Evolutionary conservation across 2,113 vertebrate species (phyloP), one percentile per base, ranked within the genome.

Genomic region (Xyliphius kryptos): DNA sequence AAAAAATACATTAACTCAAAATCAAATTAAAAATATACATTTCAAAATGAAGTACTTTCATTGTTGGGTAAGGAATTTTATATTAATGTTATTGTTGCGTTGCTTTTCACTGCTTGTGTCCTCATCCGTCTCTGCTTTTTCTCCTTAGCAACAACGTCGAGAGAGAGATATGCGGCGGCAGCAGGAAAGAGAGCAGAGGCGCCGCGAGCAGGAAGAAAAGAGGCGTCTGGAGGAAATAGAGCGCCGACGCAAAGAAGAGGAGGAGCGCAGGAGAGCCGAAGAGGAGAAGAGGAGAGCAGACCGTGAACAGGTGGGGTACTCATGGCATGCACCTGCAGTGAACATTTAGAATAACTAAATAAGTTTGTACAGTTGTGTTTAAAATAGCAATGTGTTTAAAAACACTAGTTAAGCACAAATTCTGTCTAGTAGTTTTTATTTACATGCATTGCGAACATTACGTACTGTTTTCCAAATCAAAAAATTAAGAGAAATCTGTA

Each of bases 131-230:
- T 38, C 56, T 37, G 49, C 20, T 70, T 64, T 37, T 10, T 7
- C 0, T 8, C 11, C 5, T 3, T 71, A 98, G 96, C 95, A 98
- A 92, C 96, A 99, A 82, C 91, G 95, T 44, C 87, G 96, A 13
- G 96, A 98, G 78, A 91, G 95, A 0, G 95, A 99, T 84, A 89
- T 94, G 82, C 86, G 96, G 73, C 85, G 96, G 80, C 96, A 98
- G 76, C 96, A 98, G 69, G 96, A 99, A 71, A 88, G 95, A 5
- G 96, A 99, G 73, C 95, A 98, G 78, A 86, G 95, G 19, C 80
- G 95, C n/a, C 84, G 94, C 2, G 95, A 99, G 66, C 94, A 97
- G 58, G 94, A 98, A 70, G 93, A 97, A 78, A 97, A 95, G 75
- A 81, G 93, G 32, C 89, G 94, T 5, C 59, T 95, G 0, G 95